Percentiles rank a stretch among this genome's conserved stretches.
phyloP scores from a whole-genome alignment of 2,113 vertebrate species.

The Rhadina sibilatrix region DNA sequence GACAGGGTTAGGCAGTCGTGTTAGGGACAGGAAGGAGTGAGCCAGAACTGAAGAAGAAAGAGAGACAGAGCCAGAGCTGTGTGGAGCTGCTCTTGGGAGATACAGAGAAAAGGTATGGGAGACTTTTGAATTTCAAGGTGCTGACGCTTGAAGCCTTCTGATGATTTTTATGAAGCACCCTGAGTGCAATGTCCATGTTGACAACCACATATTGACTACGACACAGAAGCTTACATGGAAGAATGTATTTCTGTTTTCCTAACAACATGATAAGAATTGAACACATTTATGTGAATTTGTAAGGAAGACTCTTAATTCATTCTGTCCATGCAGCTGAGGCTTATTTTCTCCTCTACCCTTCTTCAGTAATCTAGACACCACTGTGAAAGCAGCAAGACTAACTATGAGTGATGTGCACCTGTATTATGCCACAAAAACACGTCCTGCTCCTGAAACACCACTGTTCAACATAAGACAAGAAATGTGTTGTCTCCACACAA shows the following conservation, averaged over 20 bases:
- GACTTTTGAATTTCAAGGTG: too few relatives aligned
- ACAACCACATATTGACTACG: too few relatives aligned
- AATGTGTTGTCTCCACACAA: neutral
- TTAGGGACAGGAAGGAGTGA: too few relatives aligned
- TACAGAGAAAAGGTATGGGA: too few relatives aligned
- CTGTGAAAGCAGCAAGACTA: neutral
- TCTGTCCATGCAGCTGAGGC: neutral
- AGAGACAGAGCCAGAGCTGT: too few relatives aligned
- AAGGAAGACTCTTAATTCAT: neutral
- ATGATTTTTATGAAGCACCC: too few relatives aligned
- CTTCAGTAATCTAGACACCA: neutral
- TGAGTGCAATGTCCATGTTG: too few relatives aligned
- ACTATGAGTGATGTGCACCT: neutral
- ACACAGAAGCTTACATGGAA: neutral
- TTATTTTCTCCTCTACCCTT: neutral
- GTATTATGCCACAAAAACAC: neutral
- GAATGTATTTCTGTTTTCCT: neutral
- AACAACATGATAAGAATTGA: neutral
- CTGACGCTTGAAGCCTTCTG: too few relatives aligned
- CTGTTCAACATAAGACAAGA: neutral
- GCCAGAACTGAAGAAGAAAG: too few relatives aligned
- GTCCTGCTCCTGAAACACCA: neutral
- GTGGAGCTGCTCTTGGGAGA: too few relatives aligned
- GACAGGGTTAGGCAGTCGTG: too few relatives aligned
- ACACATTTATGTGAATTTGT: neutral